Percentiles rank a stretch among this genome's conserved stretches.
phyloP scores from a whole-genome alignment of 2,113 vertebrate genomes.

The Hipposideros armiger region DNA sequence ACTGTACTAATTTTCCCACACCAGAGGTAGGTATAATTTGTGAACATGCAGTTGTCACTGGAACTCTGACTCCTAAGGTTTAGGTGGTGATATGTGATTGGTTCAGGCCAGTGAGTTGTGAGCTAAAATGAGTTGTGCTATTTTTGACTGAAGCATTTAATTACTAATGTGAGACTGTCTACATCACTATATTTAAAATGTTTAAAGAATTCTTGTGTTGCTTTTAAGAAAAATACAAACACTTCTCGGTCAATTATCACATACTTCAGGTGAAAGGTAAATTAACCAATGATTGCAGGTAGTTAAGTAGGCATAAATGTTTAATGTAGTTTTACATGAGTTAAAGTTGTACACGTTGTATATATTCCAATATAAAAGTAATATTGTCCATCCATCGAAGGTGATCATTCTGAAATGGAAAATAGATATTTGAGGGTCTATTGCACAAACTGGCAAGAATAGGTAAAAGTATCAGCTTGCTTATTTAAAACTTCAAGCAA shows the following conservation, averaged over 20 bases:
- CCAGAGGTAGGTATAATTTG: neutral
- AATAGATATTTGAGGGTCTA: slow-evolving; percentile 62
- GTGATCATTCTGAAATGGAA: slow-evolving; percentile 68
- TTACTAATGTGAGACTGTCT: neutral
- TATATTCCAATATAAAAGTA: slow-evolving; percentile 47
- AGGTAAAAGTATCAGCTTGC: slow-evolving; percentile 62
- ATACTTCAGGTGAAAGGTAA: neutral
- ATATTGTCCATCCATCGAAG: slow-evolving; percentile 7
- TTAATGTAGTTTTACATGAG: slow-evolving; percentile 58
- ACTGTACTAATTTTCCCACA: neutral
- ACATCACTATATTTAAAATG: neutral
- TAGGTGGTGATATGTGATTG: neutral
- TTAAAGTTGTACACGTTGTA: neutral
- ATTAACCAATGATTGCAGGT: slow-evolving; percentile 40
- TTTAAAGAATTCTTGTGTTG: slow-evolving; percentile 39
- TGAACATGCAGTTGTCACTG: neutral
- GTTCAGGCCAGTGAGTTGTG: neutral
- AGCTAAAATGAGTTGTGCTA: neutral
- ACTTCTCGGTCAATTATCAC: slow-evolving; percentile 37
- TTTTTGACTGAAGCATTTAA: neutral
- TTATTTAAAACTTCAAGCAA: slow-evolving; percentile 67
- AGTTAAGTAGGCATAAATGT: slow-evolving; percentile 34
- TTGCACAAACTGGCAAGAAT: slow-evolving; percentile 43
- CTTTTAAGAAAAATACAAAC: slow-evolving; percentile 52
- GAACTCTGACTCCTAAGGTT: neutral